A percentile compares a stretch with the other conserved stretches of the same genome.
phyloP scores from a whole-genome alignment of 2,797 vertebrate genomes.

The Graptemys geographica region DNA sequence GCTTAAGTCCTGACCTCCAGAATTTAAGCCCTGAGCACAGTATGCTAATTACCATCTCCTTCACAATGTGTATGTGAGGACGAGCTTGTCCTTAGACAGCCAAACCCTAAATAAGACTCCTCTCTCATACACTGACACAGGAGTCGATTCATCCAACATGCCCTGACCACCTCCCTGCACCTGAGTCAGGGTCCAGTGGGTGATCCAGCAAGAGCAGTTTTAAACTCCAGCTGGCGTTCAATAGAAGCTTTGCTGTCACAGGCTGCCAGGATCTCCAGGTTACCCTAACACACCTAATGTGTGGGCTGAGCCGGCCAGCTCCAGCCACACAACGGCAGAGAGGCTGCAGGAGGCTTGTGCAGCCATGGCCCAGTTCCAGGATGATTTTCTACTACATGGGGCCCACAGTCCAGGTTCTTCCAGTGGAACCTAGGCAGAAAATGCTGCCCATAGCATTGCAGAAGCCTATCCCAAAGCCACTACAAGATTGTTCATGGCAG shows the following conservation, averaged over 20 bases:
- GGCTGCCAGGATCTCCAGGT: not conserved
- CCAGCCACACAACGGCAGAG: not conserved
- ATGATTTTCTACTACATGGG: not conserved
- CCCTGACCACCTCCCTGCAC: not conserved
- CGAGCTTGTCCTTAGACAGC: not conserved
- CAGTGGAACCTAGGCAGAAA: fast-evolving
- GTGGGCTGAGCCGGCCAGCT: fast-evolving
- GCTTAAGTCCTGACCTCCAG: too few species aligned
- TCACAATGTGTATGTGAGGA: not conserved
- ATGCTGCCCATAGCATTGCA: not conserved
- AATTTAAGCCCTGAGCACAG: fast-evolving
- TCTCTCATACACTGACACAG: not conserved
- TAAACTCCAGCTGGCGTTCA: not conserved
- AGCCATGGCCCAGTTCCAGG: not conserved
- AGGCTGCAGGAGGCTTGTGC: not conserved
- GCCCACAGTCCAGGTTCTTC: fast-evolving
- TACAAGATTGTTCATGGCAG: not conserved
- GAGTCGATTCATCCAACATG: not conserved
- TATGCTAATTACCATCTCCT: not conserved
- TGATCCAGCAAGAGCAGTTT: not conserved
- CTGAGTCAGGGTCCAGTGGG: not conserved
- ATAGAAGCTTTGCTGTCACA: not conserved
- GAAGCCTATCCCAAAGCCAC: fast-evolving
- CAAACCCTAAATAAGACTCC: not conserved
- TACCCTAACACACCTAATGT: fast-evolving